phyloP scores from a whole-genome alignment of 2,888 invertebrate genomes.

The Campopleginae sp. region DNA sequence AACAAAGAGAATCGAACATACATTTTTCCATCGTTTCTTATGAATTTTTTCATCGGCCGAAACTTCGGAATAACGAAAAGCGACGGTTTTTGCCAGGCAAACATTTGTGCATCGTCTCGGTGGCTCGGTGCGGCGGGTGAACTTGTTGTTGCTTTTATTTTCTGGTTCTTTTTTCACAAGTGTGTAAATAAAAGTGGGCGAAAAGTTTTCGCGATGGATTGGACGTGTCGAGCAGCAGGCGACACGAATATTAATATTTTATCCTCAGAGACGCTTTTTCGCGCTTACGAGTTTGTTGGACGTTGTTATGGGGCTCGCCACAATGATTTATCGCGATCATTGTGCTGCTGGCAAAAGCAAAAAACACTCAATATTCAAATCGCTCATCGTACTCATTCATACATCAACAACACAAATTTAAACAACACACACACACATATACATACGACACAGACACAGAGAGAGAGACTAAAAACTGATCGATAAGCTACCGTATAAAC shows the following conservation, averaged over 20 bases:
- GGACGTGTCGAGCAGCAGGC: slow-evolving; percentile 31
- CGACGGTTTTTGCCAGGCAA: neutral
- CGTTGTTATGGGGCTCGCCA: neutral
- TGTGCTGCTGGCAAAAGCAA: neutral
- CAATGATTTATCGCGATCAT: neutral
- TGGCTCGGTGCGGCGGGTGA: neutral
- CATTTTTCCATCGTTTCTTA: neutral
- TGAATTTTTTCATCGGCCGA: neutral
- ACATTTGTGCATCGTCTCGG: slow-evolving; percentile 18
- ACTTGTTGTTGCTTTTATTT: slow-evolving; percentile 7
- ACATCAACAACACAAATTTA: neutral
- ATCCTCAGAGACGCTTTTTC: slow-evolving; percentile 36
- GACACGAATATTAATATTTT: slow-evolving; percentile 9
- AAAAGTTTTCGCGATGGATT: neutral
- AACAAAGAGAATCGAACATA: neutral
- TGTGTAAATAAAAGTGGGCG: slow-evolving; percentile 50
- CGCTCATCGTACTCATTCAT: neutral
- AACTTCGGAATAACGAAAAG: neutral
- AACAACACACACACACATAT: slow-evolving; percentile 1
- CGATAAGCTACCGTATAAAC: slow-evolving; percentile 43
- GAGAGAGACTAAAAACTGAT: slow-evolving; percentile 44
- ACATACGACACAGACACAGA: slow-evolving; percentile 11
- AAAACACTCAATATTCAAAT: neutral
- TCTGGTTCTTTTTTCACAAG: slow-evolving; percentile 1
- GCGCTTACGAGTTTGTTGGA: slow-evolving; percentile 28